Base-by-base conservation (phyloP, 2,113 vertebrate genomes). In the Psittacara wagleri region DNA sequence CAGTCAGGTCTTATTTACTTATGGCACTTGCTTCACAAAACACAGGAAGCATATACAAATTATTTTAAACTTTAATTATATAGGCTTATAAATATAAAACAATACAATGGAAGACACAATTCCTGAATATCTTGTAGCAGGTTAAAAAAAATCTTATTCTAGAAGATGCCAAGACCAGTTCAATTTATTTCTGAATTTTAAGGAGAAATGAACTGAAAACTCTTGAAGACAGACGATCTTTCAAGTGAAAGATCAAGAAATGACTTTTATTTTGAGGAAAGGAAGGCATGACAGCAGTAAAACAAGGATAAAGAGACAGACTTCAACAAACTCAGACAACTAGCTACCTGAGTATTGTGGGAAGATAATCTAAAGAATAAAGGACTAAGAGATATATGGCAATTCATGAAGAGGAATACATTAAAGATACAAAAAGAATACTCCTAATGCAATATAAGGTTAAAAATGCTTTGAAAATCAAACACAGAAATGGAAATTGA, bases 31-130 rank as follows among this genome's bases (percentile, higher is more conserved):
- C 24, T 52, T 41, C 49, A 57, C 66, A 29, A 84, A 92, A 88
- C 28, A 41, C 1, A 0, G 3, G 16, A 83, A 83, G 2, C 14
- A 49, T 13, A 41, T 0, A 41, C 72, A 69, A 83, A 35, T 0
- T 41, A 44, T 27, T 52, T 70, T 17, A n/a, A 61, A 25, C 6
- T 69, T 29, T n/a, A 51, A 73, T 69, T 66, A 61, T 16, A 80
- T 13, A 51, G 54, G 11, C 25, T 64, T 5, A 63, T n/a, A 5
- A 4, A 52, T 31, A n/a, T 46, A 76, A 78, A 82, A 48, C 6
- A 55, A 35, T 85, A 52, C 5, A n/a, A 48, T 22, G 5, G 17
- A 23, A 73, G 29, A 44, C 12, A 67, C 2, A 46, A 55, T 39
- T 86, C 23, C 16, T 83, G 15, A 59, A n/a, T 52, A 78, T 29